Evolutionary conservation across 2,888 invertebrate species (phyloP).

Genomic region (Argyresthia albistria): DNA sequence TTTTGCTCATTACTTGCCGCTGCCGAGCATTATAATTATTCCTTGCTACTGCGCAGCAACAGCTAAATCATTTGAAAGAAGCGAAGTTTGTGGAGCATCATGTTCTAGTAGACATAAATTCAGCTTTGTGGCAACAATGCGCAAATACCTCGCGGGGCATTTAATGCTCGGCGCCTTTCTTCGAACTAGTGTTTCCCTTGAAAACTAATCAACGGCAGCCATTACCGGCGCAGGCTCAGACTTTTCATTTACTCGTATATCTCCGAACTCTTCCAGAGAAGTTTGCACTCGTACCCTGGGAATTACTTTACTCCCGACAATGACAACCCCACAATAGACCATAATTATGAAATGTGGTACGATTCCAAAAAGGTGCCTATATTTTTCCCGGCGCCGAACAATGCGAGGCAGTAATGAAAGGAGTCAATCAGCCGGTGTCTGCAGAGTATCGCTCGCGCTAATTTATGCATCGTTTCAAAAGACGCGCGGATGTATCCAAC

Average conservation of each 20-base stretch:
- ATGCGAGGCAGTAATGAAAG: slow-evolving; percentile 65
- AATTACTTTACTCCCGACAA: slow-evolving; percentile 61
- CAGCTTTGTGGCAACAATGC: slow-evolving; percentile 2
- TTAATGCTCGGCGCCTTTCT: slow-evolving; percentile 43
- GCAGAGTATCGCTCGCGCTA: slow-evolving; percentile 48
- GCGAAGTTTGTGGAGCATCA: no score
- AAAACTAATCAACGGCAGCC: slow-evolving; percentile 60
- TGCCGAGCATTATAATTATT: no score
- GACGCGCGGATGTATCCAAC: neutral
- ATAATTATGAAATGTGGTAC: slow-evolving; percentile 72
- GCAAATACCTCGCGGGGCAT: slow-evolving; percentile 30
- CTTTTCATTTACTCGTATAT: slow-evolving; percentile 50
- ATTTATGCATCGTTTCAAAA: slow-evolving; percentile 43
- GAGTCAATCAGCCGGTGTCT: slow-evolving; percentile 67
- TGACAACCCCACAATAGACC: slow-evolving; percentile 56
- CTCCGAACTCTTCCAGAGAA: slow-evolving; percentile 36
- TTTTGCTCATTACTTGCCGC: no score
- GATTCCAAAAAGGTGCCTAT: slow-evolving; percentile 44
- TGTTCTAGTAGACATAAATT: neutral
- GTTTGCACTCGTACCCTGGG: slow-evolving; percentile 36
- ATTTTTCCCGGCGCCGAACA: slow-evolving; percentile 63
- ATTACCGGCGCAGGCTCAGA: slow-evolving; percentile 40
- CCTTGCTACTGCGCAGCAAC: no score
- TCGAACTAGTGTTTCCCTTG: slow-evolving; percentile 52
- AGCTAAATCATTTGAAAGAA: no score